Evolutionary conservation across 2,113 vertebrate genomes (phyloP).

Genomic region (Gallinago undulata): DNA sequence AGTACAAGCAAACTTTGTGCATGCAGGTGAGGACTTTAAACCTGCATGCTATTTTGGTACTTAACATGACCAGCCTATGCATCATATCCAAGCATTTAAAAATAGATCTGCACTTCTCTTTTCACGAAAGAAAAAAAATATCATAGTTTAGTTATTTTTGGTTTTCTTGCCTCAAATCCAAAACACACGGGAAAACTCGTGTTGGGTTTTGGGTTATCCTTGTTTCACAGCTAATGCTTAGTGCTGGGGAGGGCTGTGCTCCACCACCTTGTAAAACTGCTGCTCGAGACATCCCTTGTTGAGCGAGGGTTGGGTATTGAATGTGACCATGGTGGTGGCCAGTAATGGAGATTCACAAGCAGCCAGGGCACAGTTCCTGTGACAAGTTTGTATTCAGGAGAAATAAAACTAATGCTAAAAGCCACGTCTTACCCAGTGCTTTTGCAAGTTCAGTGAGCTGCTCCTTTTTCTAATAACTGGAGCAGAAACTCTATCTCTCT

Average conservation of each 20-base stretch:
- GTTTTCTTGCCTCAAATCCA: not conserved
- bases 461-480: not conserved
- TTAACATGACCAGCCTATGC: not conserved
- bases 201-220: not conserved
- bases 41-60: not conserved
- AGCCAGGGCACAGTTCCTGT: not conserved
- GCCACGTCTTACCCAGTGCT: not conserved
- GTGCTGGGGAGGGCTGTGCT: not conserved
- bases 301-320: not conserved
- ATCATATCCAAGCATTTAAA: not conserved
- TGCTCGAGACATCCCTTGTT: not conserved
- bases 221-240: not conserved
- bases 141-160: not conserved
- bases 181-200: not conserved
- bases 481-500: not conserved
- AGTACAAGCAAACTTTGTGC: not conserved
- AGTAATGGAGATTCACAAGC: not conserved
- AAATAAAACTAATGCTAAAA: not conserved
- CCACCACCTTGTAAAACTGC: not conserved
- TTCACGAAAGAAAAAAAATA: not conserved
- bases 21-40: not conserved
- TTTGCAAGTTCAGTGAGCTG: not conserved
- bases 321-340: rapidly evolving
- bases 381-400: not conserved
- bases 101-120: not conserved